Evolutionary conservation across 2,113 vertebrate species (phyloP), one percentile per base, ranked within the genome.

Genomic region (Muscicapa adusta): DNA sequence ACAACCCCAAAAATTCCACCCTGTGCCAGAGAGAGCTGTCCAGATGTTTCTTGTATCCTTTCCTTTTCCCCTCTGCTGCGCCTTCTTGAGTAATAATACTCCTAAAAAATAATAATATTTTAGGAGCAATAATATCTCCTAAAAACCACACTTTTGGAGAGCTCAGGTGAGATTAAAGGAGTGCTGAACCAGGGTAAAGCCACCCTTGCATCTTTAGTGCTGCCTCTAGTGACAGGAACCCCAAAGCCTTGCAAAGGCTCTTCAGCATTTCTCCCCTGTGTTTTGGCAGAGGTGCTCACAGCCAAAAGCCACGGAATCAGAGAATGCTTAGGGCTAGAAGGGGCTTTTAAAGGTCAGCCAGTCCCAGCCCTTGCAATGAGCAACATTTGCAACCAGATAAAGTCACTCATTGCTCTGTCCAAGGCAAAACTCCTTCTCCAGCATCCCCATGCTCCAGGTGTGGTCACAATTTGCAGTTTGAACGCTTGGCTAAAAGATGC

Each of bases 151-250:
- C 1, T 24, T 87, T 31, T 8, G 48, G 36, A 56, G 60, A 42
- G 33, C 12, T 75, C 31, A 33, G 18, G 42, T 33, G 54, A 58
- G 23, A 29, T 8, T 33, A 57, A 56, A 6, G 20, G 58, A 45
- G 18, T 6, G 14, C 53, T 11, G 24, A 29, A 8, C 16, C 0
- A 2, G 22, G 20, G 18, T 47, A 25, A 15, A 3, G 4, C 18
- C 15, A 40, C 31, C 43, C 8, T 58, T 23, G 23, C 19, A 31
- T 6, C 36, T 25, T 19, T 8, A 3, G 38, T 7, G 26, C 26
- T 83, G 33, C 25, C 47, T 20, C 22, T 10, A 42, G 40, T 0
- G 1, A 48, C 1, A 2, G 13, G 14, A 36, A 1, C 43, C 60
- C 7, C 48, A 45, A 70, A 73, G 8, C 40, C 26, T 1, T 1